Percentiles rank a stretch among this genome's conserved stretches.
These are phyloP conservation scores for Rhagium mordax DNA, from an alignment of 2,888 invertebrate species.

Conservation along the genomic window DNA sequence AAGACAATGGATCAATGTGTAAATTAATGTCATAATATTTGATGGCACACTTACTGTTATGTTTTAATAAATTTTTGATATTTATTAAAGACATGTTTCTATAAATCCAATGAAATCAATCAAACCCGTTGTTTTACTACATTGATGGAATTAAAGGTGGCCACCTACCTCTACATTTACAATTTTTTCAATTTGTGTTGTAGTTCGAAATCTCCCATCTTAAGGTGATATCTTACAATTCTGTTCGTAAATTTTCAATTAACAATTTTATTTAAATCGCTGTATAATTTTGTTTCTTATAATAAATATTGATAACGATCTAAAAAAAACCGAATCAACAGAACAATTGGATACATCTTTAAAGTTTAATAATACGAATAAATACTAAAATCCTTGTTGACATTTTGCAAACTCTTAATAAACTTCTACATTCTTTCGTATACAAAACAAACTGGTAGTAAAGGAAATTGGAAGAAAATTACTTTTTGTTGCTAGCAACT, in stretches of 20 bases:
- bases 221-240: background rate
- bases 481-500: background rate
- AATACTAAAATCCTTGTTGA: background rate
- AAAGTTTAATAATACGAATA: background rate
- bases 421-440: background rate
- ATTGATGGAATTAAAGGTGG: no score
- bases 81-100: no score
- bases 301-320: background rate
- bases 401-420: background rate
- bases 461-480: background rate
- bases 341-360: background rate
- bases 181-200: no score
- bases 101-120: no score
- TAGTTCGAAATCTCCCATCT: no score
- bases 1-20: no score
- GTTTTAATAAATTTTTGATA: no score
- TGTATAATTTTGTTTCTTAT: background rate
- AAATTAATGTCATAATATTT: no score
- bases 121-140: no score
- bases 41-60: no score
- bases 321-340: background rate
- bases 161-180: no score
- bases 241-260: background rate
- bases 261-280: background rate
- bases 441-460: conserved; percentile 8